Percentiles rank a stretch among this genome's conserved stretches.
phyloP scores from a whole-genome alignment of 2,888 invertebrate species.

The Steromphala cineraria region DNA sequence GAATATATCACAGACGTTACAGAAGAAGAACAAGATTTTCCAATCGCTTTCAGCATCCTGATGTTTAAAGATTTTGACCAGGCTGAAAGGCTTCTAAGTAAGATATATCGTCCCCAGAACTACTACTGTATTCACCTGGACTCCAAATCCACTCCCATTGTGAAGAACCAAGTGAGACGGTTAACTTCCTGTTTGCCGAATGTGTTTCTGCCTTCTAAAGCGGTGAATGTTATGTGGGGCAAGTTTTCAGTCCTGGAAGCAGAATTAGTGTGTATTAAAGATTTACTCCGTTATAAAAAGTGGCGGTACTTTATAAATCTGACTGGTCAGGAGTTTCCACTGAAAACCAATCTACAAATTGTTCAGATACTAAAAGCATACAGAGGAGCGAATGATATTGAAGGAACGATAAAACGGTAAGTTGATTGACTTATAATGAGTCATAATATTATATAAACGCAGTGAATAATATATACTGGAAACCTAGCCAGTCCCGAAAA shows the following conservation, averaged over 20 bases:
- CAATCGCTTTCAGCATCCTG: slow-evolving; percentile 60
- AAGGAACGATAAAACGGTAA: slow-evolving; percentile 40
- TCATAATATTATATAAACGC: no score
- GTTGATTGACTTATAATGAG: neutral
- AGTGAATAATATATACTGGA: no score
- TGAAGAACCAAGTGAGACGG: slow-evolving; percentile 44
- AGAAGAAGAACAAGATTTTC: slow-evolving; percentile 47
- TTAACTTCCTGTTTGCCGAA: slow-evolving; percentile 62
- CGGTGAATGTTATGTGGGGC: slow-evolving; percentile 58
- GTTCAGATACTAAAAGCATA: slow-evolving; percentile 60
- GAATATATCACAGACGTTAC: neutral
- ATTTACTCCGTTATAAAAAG: slow-evolving; percentile 40
- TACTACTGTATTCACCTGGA: slow-evolving; percentile 71
- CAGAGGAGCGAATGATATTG: slow-evolving; percentile 65
- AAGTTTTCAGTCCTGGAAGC: slow-evolving; percentile 61
- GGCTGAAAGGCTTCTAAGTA: slow-evolving; percentile 55
- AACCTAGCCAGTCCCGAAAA: no score
- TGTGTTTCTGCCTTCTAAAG: slow-evolving; percentile 57
- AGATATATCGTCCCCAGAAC: slow-evolving; percentile 70
- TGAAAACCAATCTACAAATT: slow-evolving; percentile 65
- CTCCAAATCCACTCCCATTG: slow-evolving; percentile 42
- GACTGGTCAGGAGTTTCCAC: slow-evolving; percentile 66
- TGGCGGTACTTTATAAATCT: slow-evolving; percentile 71
- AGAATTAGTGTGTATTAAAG: slow-evolving; percentile 65
- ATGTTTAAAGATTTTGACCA: slow-evolving; percentile 59